phyloP scores from a whole-genome alignment of 2,113 vertebrate species.

The Neopipo cinnamomea region DNA sequence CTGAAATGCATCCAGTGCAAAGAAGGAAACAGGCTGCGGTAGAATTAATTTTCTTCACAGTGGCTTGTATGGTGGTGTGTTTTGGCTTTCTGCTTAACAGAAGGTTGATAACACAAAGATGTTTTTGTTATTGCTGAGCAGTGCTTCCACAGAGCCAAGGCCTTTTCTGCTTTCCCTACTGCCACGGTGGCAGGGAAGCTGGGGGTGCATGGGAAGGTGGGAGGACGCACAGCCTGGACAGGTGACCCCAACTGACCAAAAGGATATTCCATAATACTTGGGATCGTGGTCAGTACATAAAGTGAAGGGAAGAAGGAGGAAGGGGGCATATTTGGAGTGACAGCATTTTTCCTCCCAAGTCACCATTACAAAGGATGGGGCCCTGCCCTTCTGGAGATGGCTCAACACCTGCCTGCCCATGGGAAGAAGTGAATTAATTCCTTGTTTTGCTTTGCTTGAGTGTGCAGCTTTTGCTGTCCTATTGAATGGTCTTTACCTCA shows the following conservation, averaged over 20 bases:
- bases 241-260: background rate
- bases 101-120: background rate
- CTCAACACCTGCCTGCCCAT: background rate
- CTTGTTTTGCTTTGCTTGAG: background rate
- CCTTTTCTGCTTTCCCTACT: background rate
- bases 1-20: background rate
- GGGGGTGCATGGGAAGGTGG: background rate
- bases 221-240: background rate
- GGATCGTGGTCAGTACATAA: background rate
- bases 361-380: background rate
- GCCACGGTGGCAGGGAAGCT: background rate
- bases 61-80: background rate
- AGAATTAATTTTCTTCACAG: background rate
- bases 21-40: background rate
- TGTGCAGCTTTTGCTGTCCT: background rate
- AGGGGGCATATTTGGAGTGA: background rate
- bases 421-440: background rate
- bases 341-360: background rate
- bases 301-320: background rate
- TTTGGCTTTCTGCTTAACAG: background rate
- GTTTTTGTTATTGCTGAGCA: background rate
- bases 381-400: background rate
- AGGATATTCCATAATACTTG: background rate
- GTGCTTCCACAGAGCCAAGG: background rate
- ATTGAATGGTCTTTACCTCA: background rate